phyloP scores from a whole-genome alignment of 1,140 invertebrate genomes.

The Babylonia areolata region DNA sequence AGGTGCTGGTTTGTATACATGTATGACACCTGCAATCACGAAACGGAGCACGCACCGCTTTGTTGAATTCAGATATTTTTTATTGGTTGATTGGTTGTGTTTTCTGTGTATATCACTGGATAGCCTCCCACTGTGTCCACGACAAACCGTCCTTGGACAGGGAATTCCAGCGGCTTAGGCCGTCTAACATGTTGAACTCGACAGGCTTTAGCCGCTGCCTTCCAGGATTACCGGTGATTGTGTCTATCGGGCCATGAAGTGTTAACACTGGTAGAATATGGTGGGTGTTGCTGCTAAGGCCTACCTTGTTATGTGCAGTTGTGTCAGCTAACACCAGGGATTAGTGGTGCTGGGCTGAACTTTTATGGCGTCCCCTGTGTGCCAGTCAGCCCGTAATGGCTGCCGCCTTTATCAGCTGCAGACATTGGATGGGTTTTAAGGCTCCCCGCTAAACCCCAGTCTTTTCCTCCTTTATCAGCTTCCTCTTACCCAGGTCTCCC shows the following conservation, averaged over 20 bases:
- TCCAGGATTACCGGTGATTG: neutral
- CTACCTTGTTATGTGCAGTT: neutral
- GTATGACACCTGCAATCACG: too few species aligned
- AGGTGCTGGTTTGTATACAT: too few species aligned
- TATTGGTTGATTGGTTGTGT: too few species aligned
- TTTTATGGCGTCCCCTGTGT: neutral
- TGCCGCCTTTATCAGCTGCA: constrained; percentile 4
- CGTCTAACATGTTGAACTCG: neutral
- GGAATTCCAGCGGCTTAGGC: neutral
- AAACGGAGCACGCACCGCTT: too few species aligned
- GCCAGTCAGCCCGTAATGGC: neutral
- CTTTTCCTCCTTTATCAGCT: too few species aligned
- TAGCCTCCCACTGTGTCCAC: neutral
- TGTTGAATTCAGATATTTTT: too few species aligned
- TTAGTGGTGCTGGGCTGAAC: neutral
- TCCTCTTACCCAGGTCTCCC: too few species aligned
- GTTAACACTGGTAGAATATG: constrained; percentile 12
- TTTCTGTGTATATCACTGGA: neutral
- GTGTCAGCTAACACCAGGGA: neutral
- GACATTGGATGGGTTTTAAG: constrained; percentile 5
- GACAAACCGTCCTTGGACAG: neutral
- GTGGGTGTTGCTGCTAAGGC: neutral
- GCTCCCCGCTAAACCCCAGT: neutral
- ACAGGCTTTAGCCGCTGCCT: neutral
- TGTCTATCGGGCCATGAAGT: neutral